A percentile compares a stretch with the other conserved stretches of the same genome.
These are phyloP conservation scores for Patagioenas fasciata DNA, from an alignment of 2,113 vertebrate genomes.

Conservation along the genomic window DNA sequence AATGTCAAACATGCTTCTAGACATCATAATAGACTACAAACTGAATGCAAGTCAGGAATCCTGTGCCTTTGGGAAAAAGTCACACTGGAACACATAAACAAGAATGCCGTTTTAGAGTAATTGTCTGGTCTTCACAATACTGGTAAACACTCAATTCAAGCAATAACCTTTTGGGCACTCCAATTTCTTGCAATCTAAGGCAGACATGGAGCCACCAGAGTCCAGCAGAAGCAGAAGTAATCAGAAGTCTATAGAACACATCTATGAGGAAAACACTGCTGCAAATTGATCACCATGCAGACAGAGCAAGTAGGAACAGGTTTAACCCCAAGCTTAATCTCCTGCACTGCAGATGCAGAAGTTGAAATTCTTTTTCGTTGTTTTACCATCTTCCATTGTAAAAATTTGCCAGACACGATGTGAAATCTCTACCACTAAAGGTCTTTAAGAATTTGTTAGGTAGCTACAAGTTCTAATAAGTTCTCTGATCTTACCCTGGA, in stretches of 20 bases:
- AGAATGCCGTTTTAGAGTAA: neutral
- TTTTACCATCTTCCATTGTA: neutral
- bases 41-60: neutral
- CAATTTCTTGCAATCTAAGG: neutral
- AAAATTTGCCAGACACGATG: neutral
- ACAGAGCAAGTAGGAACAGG: neutral
- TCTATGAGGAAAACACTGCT: neutral
- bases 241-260: neutral
- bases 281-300: neutral
- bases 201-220: neutral
- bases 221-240: neutral
- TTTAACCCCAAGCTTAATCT: neutral
- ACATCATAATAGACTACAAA: neutral
- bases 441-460: neutral
- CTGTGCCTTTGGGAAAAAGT: neutral
- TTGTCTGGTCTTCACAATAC: neutral
- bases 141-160: neutral
- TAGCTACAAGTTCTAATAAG: neutral
- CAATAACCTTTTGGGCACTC: neutral
- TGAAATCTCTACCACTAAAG: neutral
- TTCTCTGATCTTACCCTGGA: neutral
- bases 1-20: neutral
- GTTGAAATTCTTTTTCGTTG: neutral
- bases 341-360: neutral
- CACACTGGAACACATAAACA: neutral